These are phyloP conservation scores for Podarcis muralis DNA, from an alignment of 2,113 vertebrate species.

Conservation along the genomic window DNA sequence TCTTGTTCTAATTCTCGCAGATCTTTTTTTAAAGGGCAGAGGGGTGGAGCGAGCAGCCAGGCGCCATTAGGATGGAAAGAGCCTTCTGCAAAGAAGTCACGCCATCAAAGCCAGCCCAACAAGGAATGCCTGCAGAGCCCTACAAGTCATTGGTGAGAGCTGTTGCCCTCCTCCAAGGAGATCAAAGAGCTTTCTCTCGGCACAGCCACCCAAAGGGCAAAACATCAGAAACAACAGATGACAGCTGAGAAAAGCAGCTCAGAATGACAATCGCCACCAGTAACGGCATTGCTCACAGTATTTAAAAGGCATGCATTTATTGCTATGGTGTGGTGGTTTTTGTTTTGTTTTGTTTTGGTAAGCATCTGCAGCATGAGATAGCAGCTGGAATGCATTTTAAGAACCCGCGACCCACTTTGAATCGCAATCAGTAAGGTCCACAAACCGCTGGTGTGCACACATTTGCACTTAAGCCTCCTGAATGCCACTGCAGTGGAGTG, in stretches of 20 bases:
- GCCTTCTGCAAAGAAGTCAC: background rate
- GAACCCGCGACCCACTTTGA: background rate
- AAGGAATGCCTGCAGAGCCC: background rate
- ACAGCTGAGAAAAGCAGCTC: background rate
- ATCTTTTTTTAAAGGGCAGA: background rate
- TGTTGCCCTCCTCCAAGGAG: background rate
- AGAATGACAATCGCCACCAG: constrained; percentile 9
- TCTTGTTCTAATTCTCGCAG: background rate
- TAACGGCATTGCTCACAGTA: constrained; percentile 1
- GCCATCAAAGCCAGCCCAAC: background rate
- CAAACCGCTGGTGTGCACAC: background rate
- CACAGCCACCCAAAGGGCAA: background rate
- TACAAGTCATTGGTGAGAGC: background rate
- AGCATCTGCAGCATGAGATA: background rate
- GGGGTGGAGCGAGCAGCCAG: background rate
- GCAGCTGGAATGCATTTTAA: background rate
- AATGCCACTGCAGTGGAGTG: no score
- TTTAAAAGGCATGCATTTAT: background rate
- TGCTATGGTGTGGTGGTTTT: background rate
- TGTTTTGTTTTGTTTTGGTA: background rate
- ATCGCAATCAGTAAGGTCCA: background rate
- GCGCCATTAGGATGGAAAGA: background rate
- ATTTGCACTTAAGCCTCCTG: background rate
- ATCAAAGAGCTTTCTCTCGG: background rate
- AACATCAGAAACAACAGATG: background rate